These are phyloP conservation scores for Apteryx owenii DNA, from an alignment of 2,113 vertebrate species.

Conservation along the genomic window DNA sequence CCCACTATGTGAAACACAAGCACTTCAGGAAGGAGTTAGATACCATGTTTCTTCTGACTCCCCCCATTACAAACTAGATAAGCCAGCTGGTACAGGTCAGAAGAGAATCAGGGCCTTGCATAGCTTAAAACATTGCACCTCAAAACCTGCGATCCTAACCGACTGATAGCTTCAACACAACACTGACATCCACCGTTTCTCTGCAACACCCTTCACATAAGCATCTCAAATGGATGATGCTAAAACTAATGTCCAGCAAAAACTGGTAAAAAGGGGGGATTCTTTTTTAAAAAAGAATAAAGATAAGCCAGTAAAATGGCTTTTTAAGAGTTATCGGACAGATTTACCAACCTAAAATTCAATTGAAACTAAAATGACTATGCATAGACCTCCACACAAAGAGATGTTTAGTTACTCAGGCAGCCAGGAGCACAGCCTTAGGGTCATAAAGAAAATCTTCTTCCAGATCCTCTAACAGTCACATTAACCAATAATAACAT, in stretches of 20 bases:
- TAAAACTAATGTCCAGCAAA: neutral
- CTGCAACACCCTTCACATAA: neutral
- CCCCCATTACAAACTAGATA: neutral
- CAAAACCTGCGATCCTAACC: neutral
- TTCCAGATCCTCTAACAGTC: neutral
- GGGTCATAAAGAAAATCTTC: neutral
- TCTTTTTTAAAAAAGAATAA: neutral
- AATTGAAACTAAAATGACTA: neutral
- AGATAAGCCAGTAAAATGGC: neutral
- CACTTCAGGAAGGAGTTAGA: neutral
- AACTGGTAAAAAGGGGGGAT: neutral
- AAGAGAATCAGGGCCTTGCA: neutral
- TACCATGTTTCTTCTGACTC: fast-evolving
- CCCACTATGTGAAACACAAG: neutral
- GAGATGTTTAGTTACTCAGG: neutral
- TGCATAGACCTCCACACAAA: neutral
- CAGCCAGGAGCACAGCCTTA: neutral
- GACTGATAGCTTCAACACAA: neutral
- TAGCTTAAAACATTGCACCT: neutral
- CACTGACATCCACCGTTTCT: neutral
- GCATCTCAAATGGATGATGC: neutral
- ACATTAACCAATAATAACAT: neutral
- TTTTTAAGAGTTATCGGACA: neutral
- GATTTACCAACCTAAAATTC: neutral
- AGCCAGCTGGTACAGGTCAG: neutral